phyloP scores from a whole-genome alignment of 2,797 vertebrate species.

The Melopsittacus undulatus region DNA sequence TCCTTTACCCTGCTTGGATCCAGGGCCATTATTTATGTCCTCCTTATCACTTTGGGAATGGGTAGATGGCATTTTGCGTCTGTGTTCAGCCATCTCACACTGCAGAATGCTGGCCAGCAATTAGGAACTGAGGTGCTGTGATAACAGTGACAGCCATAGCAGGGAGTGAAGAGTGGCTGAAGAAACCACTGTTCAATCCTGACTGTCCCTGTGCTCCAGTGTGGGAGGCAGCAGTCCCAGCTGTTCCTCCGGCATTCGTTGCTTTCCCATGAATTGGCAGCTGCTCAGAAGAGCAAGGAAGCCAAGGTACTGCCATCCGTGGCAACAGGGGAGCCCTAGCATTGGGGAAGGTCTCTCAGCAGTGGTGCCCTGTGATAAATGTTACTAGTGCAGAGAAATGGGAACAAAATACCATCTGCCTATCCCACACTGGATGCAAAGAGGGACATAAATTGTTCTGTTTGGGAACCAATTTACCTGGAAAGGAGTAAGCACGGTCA shows the following conservation, averaged over 20 bases:
- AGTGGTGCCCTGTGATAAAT: not conserved
- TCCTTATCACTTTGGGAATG: not conserved
- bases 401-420: not conserved
- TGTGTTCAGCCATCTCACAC: not conserved
- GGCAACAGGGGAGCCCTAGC: not conserved
- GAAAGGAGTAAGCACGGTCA: accelerated
- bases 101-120: accelerated
- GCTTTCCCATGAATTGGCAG: not conserved
- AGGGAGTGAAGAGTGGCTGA: not conserved
- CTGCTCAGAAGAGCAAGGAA: not conserved
- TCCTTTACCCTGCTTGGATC: not conserved
- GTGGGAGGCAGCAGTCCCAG: not conserved
- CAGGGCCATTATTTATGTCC: accelerated
- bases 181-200: not conserved
- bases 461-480: not conserved
- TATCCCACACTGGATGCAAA: not conserved
- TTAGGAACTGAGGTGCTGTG: accelerated
- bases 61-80: not conserved
- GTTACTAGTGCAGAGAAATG: not conserved
- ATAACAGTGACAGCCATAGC: accelerated
- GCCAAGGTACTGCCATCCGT: not conserved
- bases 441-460: not conserved
- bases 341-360: not conserved
- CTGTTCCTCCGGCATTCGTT: accelerated
- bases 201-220: accelerated